Conservation (phyloP, 1,140 invertebrate genomes). For the Calliopsis andreniformis region DNA sequence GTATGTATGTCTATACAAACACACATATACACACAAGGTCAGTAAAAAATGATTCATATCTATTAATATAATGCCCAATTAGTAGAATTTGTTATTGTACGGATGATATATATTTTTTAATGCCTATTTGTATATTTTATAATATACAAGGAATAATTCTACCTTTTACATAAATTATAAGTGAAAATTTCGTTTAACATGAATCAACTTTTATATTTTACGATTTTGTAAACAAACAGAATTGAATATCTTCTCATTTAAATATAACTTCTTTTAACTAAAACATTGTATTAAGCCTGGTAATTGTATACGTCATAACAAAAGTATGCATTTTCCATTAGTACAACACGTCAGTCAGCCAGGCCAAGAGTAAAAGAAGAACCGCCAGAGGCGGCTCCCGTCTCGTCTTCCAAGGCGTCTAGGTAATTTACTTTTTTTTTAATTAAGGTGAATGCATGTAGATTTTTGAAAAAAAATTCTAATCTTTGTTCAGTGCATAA, state of each 20-base stretch:
- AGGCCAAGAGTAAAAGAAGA: slow-evolving; percentile 82
- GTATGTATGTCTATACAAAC: background rate
- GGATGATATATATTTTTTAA: background rate
- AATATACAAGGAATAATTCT: background rate
- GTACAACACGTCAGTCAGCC: slow-evolving; percentile 84
- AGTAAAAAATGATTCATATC: slow-evolving; percentile 8
- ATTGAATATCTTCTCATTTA: slow-evolving; percentile 23
- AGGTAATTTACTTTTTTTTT: slow-evolving; percentile 77
- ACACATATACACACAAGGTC: too few species aligned
- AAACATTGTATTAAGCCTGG: slow-evolving; percentile 59
- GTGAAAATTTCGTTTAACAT: background rate
- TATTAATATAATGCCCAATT: background rate
- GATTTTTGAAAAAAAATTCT: slow-evolving; percentile 45
- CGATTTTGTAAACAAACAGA: background rate
- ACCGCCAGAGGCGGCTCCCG: slow-evolving; percentile 82
- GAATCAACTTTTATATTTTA: background rate
- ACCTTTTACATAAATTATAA: background rate
- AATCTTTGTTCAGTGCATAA: background rate
- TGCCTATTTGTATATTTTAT: background rate
- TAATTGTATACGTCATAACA: slow-evolving; percentile 74
- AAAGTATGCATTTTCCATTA: slow-evolving; percentile 84
- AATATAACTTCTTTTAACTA: slow-evolving; percentile 29
- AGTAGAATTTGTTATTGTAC: background rate
- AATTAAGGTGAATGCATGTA: slow-evolving; percentile 76
- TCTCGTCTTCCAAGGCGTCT: slow-evolving; percentile 82